Conservation (phyloP, 1,140 invertebrate genomes). For the Orchestia grillus region DNA sequence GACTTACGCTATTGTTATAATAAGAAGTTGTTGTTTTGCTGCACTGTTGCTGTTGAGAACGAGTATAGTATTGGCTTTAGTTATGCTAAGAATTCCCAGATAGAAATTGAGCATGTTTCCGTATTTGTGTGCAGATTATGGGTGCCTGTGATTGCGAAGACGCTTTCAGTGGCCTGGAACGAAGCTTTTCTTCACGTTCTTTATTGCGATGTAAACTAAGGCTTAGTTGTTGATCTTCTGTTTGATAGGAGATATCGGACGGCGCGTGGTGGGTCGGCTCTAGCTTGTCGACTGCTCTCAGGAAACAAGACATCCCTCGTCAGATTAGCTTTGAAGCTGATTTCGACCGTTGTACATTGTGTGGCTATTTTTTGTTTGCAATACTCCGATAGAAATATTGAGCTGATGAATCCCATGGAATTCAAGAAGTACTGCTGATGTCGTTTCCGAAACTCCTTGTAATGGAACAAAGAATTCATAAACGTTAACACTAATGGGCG, state of each 20-base stretch:
- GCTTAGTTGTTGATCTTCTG: constrained; percentile 7
- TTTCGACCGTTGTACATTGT: not conserved
- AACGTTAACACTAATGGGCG: not conserved
- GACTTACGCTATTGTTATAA: not conserved
- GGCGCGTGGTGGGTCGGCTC: not conserved
- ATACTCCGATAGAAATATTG: not conserved
- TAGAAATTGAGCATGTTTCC: not conserved
- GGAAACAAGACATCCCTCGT: not conserved
- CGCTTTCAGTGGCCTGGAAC: not conserved
- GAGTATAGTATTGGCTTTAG: not conserved
- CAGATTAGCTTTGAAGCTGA: not conserved
- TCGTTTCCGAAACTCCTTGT: not conserved
- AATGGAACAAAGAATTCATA: not conserved
- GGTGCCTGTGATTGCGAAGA: not conserved
- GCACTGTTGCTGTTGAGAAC: constrained; percentile 28
- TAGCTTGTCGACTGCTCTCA: not conserved
- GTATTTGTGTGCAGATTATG: not conserved
- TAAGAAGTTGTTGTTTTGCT: constrained; percentile 48
- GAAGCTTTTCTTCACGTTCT: not conserved
- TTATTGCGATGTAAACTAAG: not conserved
- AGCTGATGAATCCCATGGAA: not conserved
- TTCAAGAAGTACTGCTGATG: not conserved
- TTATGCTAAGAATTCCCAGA: not conserved
- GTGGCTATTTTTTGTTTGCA: not conserved
- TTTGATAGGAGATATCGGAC: not conserved